Evolutionary conservation across 2,113 vertebrate genomes (phyloP), one percentile per base, ranked within the genome.

Genomic region (Scatophagus argus): DNA sequence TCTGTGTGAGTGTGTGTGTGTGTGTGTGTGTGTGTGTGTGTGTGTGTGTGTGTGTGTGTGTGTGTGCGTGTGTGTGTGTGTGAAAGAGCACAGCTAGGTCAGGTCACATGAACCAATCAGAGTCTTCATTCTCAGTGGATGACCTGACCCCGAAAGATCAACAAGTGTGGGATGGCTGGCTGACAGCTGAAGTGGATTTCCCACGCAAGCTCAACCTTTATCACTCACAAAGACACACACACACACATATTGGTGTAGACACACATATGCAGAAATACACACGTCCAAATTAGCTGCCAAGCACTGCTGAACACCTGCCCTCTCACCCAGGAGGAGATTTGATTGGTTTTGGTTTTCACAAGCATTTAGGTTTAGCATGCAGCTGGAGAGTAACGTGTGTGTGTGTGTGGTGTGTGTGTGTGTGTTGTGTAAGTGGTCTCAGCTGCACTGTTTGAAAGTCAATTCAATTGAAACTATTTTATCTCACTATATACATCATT

Each of bases 341-440:
- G 82, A 90, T 87, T 88, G 85, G 80, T 84, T 87, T 62, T 49
- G 60, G 27, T 78, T 85, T 82, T 88, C 77, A 82, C 69, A 71
- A 81, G 72, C 81, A 29, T 88, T 89, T 88, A 84, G 84, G 63
- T 81, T 67, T 67, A 70, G 75, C 56, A n/a, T 74, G 73, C 81
- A 84, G 77, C 73, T 85, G 87, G 39, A 77, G 59, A 55, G 23
- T 29, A 19, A 11, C n/a, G 38, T 67, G 58, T 72, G 8, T 51
- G 43, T 8, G 19, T 56, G 17, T 59, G 65, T 21, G 54, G 54
- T 58, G 14, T 32, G 23, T 27, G 54, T 32, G 49, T 47, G 14
- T 51, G 72, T 5, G 34, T 14, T 51, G 72, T 5, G 34, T 14
- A 71, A 52, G 65, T 56, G 77, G 77, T 75, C 84, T 82, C 89